These are phyloP conservation scores for Spondyliosoma cantharus DNA, from an alignment of 2,797 vertebrate species.

Conservation along the genomic window DNA sequence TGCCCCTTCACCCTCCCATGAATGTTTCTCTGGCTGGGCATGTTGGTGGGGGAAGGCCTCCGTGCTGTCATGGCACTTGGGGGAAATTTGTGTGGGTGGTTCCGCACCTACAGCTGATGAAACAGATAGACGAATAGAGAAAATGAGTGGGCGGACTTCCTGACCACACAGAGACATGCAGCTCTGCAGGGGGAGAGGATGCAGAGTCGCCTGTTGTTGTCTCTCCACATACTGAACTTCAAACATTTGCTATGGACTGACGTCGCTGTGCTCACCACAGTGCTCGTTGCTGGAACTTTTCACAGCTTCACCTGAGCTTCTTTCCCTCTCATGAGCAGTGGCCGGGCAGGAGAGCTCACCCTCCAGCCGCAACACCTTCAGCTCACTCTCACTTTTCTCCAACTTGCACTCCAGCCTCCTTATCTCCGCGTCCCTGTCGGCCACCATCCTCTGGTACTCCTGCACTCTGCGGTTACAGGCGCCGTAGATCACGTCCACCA, in stretches of 20 bases:
- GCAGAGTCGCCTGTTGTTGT: not conserved
- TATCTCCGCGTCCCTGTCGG: slow-evolving; percentile 9
- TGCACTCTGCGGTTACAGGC: not conserved
- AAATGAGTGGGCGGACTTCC: slow-evolving; percentile 25
- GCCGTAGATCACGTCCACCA: not conserved
- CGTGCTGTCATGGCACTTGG: not conserved
- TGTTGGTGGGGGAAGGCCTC: slow-evolving; percentile 52
- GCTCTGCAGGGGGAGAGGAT: no score
- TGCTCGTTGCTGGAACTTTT: no score
- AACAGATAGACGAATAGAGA: slow-evolving; percentile 30
- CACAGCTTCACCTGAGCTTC: not conserved
- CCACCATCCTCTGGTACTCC: slow-evolving; percentile 22
- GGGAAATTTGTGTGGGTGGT: slow-evolving; percentile 27
- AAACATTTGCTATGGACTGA: not conserved
- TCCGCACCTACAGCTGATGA: slow-evolving; percentile 26
- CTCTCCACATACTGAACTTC: not conserved
- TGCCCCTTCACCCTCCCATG: not conserved
- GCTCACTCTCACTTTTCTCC: slow-evolving; percentile 21
- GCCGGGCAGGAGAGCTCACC: not conserved
- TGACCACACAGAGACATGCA: not conserved
- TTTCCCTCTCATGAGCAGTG: no score
- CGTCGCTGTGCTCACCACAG: not conserved
- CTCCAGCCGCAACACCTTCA: not conserved
- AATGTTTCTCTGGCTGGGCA: not conserved
- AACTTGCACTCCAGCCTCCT: not conserved